Evolutionary conservation across 1,140 invertebrate species (phyloP), one percentile per base, ranked within the genome.

Genomic region (Tetramorium parvispinum): DNA sequence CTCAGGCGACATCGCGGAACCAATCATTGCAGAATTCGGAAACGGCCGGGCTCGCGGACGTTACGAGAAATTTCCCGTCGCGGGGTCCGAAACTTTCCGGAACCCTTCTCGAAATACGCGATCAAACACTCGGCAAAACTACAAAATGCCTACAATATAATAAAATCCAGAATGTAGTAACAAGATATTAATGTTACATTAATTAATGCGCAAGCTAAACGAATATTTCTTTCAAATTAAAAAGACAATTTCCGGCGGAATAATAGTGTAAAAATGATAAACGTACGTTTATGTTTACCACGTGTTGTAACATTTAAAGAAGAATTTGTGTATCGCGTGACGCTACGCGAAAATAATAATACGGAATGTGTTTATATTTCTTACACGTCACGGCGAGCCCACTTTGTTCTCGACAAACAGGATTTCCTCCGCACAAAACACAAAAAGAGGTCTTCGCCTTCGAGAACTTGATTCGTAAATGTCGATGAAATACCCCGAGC

Each of bases 391-490:
- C 18, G 71, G 57, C 16, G 79, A 63, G 49, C 43, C 43, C 43
- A 76, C 37, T 61, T 85, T 65, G 27, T 76, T 53, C 37, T 78
- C 16, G 10, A 13, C n/a, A 65, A 59, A 83, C 40, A 49, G 43
- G 27, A 53, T 11, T 32, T 55, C 24, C 65, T 77, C 18, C 18
- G 2, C 27, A 7, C 32, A 24, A 27, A 85, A 59, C 24, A 27
- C 59, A 3, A 24, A 49, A 24, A 49, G 55, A 63, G 18, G 2
- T 89, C 57, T 61, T 59, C 57, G 37, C 6, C 27, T 51, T 81
- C 53, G 21, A 57, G 37, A 73, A 46, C 65, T 65, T 55, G 32
- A 59, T 27, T 40, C 16, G 24, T 32, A 82, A 82, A 59, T 57
- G 43, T 5, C 49, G 21, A 63, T 24, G 16, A 46, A 4, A 16